Conservation (phyloP, 2,888 invertebrate genomes). For the Parelbella ahira region DNA sequence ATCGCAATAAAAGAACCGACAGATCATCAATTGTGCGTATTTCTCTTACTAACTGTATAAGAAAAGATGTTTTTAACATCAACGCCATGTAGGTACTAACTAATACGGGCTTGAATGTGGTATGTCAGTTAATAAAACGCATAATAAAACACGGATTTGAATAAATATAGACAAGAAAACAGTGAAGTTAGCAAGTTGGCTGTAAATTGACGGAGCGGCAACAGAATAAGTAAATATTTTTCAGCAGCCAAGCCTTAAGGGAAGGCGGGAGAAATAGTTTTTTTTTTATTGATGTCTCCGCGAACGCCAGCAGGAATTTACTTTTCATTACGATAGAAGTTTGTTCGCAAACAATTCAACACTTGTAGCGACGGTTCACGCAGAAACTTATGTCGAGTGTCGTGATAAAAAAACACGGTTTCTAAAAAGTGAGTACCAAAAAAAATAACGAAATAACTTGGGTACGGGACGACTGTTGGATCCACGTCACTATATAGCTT, state of each 20-base stretch:
- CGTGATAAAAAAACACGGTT: constrained; percentile 16
- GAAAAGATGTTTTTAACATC: no score
- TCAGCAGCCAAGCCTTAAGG: constrained; percentile 28
- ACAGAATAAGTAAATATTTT: constrained; percentile 60
- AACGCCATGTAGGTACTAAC: no score
- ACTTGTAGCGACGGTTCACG: constrained; percentile 39
- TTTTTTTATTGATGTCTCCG: constrained; percentile 58
- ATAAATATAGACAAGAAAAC: constrained; percentile 8
- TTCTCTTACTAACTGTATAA: no score
- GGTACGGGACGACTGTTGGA: no score
- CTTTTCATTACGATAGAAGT: constrained; percentile 72
- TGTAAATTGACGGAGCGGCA: constrained; percentile 29
- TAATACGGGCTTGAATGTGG: no score
- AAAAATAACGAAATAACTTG: no score
- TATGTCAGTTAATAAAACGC: no score
- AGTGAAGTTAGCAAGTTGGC: constrained; percentile 12
- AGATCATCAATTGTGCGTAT: no score
- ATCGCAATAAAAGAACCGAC: no score
- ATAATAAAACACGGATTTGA: constrained; percentile 1
- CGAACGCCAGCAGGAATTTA: constrained; percentile 55
- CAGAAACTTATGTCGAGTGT: constrained; percentile 27
- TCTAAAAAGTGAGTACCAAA: constrained; percentile 7
- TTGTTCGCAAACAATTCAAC: constrained; percentile 66
- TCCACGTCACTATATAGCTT: no score
- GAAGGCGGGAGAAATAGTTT: constrained; percentile 18